A percentile compares a stretch with the other conserved stretches of the same genome.
phyloP scores from a whole-genome alignment of 2,888 invertebrate species.

The Agrochola macilenta region DNA sequence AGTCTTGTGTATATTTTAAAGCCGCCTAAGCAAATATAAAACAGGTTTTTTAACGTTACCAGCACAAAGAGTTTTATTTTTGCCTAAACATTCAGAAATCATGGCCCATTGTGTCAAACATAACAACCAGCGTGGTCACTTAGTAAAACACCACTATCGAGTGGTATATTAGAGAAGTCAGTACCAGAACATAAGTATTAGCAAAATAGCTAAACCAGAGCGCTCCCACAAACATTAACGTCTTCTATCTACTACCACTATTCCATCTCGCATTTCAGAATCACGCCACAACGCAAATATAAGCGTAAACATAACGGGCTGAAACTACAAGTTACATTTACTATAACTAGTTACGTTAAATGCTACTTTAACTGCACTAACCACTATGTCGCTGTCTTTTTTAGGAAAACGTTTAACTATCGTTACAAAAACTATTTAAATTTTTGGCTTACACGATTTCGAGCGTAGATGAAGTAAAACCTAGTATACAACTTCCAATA shows the following conservation, averaged over 20 bases:
- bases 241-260: neutral
- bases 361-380: slow-evolving; percentile 73
- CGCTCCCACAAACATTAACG: no score
- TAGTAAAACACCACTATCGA: neutral
- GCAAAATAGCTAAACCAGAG: neutral
- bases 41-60: neutral
- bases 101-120: neutral
- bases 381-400: slow-evolving; percentile 79
- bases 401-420: slow-evolving; percentile 76
- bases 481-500: slow-evolving; percentile 17
- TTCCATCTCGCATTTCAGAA: slow-evolving; percentile 7
- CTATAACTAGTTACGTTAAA: slow-evolving; percentile 63
- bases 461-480: slow-evolving; percentile 4
- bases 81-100: neutral
- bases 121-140: no score
- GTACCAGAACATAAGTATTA: neutral
- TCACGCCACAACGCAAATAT: slow-evolving; percentile 62
- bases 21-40: neutral
- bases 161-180: neutral
- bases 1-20: slow-evolving; percentile 22
- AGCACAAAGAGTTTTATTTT: neutral
- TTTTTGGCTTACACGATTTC: slow-evolving; percentile 45
- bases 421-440: slow-evolving; percentile 66
- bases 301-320: slow-evolving; percentile 65
- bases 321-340: slow-evolving; percentile 59